These are phyloP conservation scores for Mythimna vitellina DNA, from an alignment of 2,888 invertebrate genomes.

Conservation along the genomic window DNA sequence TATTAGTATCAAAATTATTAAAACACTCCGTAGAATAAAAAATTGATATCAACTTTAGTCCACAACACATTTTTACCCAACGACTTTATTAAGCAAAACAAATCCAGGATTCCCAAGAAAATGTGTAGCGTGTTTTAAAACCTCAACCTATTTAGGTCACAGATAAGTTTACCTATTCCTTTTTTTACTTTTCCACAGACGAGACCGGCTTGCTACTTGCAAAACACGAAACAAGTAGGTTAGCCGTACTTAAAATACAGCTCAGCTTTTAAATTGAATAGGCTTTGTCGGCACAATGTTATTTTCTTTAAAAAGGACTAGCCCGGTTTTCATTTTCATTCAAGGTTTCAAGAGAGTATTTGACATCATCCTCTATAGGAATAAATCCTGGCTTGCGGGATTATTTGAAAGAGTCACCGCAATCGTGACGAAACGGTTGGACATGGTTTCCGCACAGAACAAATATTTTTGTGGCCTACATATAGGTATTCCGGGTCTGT, in stretches of 20 bases:
- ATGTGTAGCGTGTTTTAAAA: constrained; percentile 49
- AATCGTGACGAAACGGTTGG: too few relatives aligned
- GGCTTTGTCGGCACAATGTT: constrained; percentile 25
- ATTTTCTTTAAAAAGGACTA: constrained; percentile 25
- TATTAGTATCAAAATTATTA: too few relatives aligned
- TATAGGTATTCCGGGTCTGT: too few relatives aligned
- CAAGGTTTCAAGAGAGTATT: not conserved
- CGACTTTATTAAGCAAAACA: constrained; percentile 33
- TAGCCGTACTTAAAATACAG: constrained; percentile 50
- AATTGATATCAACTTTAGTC: not conserved
- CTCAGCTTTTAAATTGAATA: constrained; percentile 48
- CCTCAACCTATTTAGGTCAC: constrained; percentile 54
- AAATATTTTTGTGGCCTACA: too few relatives aligned
- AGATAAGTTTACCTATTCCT: constrained; percentile 55
- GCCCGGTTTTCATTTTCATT: constrained; percentile 24
- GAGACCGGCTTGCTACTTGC: constrained; percentile 45
- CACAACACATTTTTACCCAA: constrained; percentile 15
- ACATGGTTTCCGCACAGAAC: too few relatives aligned
- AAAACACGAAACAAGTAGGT: constrained; percentile 59
- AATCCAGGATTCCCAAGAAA: constrained; percentile 36
- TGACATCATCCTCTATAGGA: too few relatives aligned
- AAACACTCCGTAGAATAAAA: not conserved
- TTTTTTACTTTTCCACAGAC: constrained; percentile 51
- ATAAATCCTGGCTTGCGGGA: too few relatives aligned
- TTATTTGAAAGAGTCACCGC: too few relatives aligned